Base-by-base conservation (phyloP, 2,797 vertebrate genomes). In the Karalla daura region DNA sequence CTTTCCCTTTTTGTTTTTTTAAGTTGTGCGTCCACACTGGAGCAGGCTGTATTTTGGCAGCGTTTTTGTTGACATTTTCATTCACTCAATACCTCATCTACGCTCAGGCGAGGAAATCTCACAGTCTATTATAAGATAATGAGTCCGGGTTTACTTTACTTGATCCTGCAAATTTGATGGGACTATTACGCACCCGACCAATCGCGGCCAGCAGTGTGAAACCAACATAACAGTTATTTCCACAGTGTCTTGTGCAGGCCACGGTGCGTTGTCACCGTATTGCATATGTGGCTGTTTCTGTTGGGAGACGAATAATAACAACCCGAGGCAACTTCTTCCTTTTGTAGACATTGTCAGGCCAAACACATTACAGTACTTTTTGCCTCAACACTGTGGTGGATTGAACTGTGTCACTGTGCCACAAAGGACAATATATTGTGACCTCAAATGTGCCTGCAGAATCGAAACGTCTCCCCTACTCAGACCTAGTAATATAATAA, bases 61-160 rank as follows among this genome's bases (percentile, higher is more conserved):
- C 28, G 17, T 47, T 64, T 70, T 20, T 75, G 71, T 80, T 86
- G 63, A 86, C 75, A 85, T 77, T 78, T n/a, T 76, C 36, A 85
- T 73, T 70, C 66, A 78, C 74, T 78, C 63, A 70, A 70, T 66
- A 73, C 55, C 62, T 72, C 58, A 55, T 80, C 70, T 69, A 68
- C 69, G 70, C 59, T 58, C 28, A 50, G 47, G 51, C 66, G 32
- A 5, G 1, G 44, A 68, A 73, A 52, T 47, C 56, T 44, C 50
- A 54, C 35, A 5, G 30, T 70, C 25, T 2, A 41, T 68, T 66
- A 55, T 47, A 53, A 51, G 40, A 61, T 56, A 60, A 80, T 52
- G 43, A 78, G 37, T 64, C 28, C 17, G 33, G 54, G 3, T 15
- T 36, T 67, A 56, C 30, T 39, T 3, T 43, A 78, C 43, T 58